Evolutionary conservation across 2,113 vertebrate genomes (phyloP).

Genomic region (Colistium nudipinnis): DNA sequence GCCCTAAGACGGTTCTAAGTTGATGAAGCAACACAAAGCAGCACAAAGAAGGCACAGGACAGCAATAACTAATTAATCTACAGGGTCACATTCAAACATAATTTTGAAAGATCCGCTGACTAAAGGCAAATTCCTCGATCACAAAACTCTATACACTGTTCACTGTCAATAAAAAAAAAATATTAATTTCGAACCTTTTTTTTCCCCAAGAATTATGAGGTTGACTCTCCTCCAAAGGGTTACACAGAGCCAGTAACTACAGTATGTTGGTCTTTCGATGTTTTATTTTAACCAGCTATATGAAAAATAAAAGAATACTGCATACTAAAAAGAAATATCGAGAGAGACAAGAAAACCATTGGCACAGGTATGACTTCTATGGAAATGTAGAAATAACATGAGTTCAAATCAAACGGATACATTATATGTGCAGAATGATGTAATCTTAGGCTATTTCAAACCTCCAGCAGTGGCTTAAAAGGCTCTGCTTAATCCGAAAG

Average conservation of each 20-base stretch:
- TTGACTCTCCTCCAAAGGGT: not conserved
- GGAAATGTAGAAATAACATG: too few species aligned
- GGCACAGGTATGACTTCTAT: too few species aligned
- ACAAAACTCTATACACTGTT: conserved; percentile 16
- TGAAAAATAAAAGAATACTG: too few species aligned
- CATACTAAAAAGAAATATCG: too few species aligned
- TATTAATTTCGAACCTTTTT: conserved; percentile 8
- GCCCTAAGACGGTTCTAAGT: not conserved
- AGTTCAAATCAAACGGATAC: not conserved
- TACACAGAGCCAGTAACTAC: not conserved
- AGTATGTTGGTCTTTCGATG: not conserved
- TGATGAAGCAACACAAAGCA: not conserved
- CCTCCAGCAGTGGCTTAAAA: conserved; percentile 26
- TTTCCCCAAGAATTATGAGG: not conserved
- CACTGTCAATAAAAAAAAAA: conserved; percentile 12
- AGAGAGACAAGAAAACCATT: too few species aligned
- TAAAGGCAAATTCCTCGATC: conserved; percentile 34
- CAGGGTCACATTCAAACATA: conserved; percentile 54
- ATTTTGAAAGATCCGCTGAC: conserved; percentile 62
- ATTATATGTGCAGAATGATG: too few species aligned
- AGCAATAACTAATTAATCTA: conserved; percentile 46
- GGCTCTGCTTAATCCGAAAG: conserved; percentile 21
- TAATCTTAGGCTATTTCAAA: too few species aligned
- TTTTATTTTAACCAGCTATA: too few species aligned
- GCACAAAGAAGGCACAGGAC: conserved; percentile 33